Conservation (phyloP, 2,888 invertebrate genomes). For the Drosophila pullipes region DNA sequence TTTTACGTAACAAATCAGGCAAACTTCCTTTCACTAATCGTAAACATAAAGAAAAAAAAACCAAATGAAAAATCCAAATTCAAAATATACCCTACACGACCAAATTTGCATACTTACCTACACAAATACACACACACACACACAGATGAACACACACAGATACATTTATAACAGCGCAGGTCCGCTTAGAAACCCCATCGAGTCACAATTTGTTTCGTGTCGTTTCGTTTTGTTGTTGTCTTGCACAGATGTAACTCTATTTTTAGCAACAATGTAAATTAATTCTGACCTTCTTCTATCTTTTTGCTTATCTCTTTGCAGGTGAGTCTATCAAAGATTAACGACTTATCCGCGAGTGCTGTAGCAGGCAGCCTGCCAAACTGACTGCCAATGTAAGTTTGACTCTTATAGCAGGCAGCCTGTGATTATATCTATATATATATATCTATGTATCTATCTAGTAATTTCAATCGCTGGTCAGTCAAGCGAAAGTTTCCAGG, state of each 20-base stretch:
- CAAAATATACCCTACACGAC: slow-evolving; percentile 8
- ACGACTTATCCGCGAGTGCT: slow-evolving; percentile 42
- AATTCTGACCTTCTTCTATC: slow-evolving; percentile 13
- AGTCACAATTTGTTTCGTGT: slow-evolving; percentile 1
- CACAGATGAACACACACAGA: slow-evolving; percentile 8
- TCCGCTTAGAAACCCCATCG: slow-evolving; percentile 34
- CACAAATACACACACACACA: background rate
- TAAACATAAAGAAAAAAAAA: background rate
- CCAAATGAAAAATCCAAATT: background rate
- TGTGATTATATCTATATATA: background rate
- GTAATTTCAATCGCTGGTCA: slow-evolving; percentile 25
- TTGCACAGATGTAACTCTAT: background rate
- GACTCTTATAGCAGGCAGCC: background rate
- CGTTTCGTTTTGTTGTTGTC: background rate
- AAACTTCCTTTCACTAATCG: slow-evolving; percentile 49
- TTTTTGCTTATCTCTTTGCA: slow-evolving; percentile 60
- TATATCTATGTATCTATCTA: background rate
- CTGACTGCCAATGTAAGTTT: background rate
- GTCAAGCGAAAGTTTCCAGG: slow-evolving; percentile 52
- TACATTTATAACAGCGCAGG: background rate
- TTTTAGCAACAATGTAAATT: slow-evolving; percentile 34
- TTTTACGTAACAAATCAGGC: slow-evolving; percentile 28
- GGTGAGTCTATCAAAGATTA: slow-evolving; percentile 59
- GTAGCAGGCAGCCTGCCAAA: slow-evolving; percentile 8
- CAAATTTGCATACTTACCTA: slow-evolving; percentile 36